Evolutionary conservation across 2,888 invertebrate species (phyloP), one percentile per base, ranked within the genome.

Genomic region (Stramonita haemastoma): DNA sequence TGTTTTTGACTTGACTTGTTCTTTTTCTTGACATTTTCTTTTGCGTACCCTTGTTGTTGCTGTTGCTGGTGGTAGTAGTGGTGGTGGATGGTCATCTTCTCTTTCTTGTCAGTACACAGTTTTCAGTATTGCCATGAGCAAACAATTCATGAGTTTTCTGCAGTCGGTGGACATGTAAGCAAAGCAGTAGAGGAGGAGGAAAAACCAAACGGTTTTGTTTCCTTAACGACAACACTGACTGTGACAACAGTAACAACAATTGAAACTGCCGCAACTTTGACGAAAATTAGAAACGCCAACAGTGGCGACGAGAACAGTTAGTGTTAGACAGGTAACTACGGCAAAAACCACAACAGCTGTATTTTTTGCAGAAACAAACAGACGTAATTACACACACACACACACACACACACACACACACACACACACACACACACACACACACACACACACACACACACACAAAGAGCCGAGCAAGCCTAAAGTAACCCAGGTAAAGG

Each of bases 331-430:
- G 17, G 6, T 57, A 13, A 46, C 15, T 36, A 6, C 34, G n/a
- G 22, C 13, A 60, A 15, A 22, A 60, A 19, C 22, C 22, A 15
- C 60, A 19, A 15, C 15, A 19, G 17, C 2, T 60, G 60, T 13
- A 8, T 60, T 60, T 60, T 13, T 60, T 60, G 1, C 13, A 4
- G 2, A 22, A 19, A 22, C 15, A 60, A 60, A 19, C 13, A 4
- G 22, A 60, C 17, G 15, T 60, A 19, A 19, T 60, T 13, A 15
- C 60, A 15, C 60, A 60, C 17, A 15, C 15, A 60, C 19, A 17
- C 79, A 79, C 32, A 17, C 79, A 79, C 46, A 34, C 84, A 84
- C 84, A 84, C 84, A 84, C 84, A 84, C 36, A 15, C 17, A 34
- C 84, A 34, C 36, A 84, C 84, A 34, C 84, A 84, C 56, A 32